Evolutionary conservation across 2,888 invertebrate genomes (phyloP).

Genomic region (Mamestra brassicae): DNA sequence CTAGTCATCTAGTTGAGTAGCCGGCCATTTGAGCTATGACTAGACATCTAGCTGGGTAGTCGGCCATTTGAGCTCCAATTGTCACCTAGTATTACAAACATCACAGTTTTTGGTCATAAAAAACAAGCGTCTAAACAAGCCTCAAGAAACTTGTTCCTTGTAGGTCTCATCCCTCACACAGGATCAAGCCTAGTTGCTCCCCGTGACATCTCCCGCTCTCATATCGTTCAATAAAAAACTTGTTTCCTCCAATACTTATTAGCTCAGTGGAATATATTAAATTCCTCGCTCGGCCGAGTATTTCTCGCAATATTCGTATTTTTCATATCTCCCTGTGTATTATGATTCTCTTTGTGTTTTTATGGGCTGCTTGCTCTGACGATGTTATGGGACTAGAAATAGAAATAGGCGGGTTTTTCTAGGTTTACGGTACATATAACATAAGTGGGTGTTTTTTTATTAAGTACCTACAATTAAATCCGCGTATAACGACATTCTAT

Average conservation of each 20-base stretch:
- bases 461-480: too few species aligned
- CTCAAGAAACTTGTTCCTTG: neutral
- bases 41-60: too few species aligned
- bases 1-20: too few species aligned
- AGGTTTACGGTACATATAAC: neutral
- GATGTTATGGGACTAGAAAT: slow-evolving; percentile 25
- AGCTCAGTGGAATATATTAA: slow-evolving; percentile 62
- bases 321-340: slow-evolving; percentile 51
- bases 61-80: too few species aligned
- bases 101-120: neutral
- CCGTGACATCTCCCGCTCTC: slow-evolving; percentile 11
- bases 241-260: slow-evolving; percentile 57
- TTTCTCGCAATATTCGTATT: slow-evolving; percentile 61
- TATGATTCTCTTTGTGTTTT: slow-evolving; percentile 53
- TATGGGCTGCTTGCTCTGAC: slow-evolving; percentile 40
- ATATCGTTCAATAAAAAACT: slow-evolving; percentile 59
- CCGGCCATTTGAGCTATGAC: too few species aligned
- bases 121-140: neutral
- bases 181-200: neutral
- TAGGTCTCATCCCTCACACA: neutral
- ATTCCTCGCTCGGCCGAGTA: slow-evolving; percentile 55
- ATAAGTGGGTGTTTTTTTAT: neutral
- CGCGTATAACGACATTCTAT: too few species aligned
- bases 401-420: slow-evolving; percentile 4
- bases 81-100: too few species aligned